Evolutionary conservation across 2,888 invertebrate species (phyloP).

Genomic region (Leucozona laternaria): DNA sequence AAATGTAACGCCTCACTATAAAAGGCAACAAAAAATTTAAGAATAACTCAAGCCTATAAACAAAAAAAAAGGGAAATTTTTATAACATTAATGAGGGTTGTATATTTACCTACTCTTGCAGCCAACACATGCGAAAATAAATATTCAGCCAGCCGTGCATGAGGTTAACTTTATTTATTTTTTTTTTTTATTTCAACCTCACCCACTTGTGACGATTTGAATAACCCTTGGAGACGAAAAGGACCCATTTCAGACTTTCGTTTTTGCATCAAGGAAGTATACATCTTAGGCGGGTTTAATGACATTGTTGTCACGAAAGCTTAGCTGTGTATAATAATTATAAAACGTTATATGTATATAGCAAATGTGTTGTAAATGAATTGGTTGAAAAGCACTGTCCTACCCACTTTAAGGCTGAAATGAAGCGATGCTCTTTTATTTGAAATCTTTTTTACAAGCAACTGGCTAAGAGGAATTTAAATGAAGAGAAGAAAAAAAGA

Average conservation of each 20-base stretch:
- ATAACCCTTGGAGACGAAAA: constrained; percentile 43
- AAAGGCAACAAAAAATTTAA: neutral
- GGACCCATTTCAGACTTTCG: constrained; percentile 48
- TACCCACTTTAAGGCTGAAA: constrained; percentile 43
- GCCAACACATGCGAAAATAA: constrained; percentile 5
- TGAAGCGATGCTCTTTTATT: constrained; percentile 58
- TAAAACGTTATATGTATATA: constrained; percentile 26
- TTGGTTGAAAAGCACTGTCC: constrained; percentile 33
- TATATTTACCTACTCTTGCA: constrained; percentile 9
- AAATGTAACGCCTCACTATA: constrained; percentile 9
- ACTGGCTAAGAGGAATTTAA: constrained; percentile 43
- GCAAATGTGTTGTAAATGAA: constrained; percentile 29
- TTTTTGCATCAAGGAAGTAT: constrained; percentile 29
- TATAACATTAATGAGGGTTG: constrained; percentile 19
- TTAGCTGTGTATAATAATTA: constrained; percentile 66
- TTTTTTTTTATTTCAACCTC: neutral
- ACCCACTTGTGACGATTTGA: constrained; percentile 54
- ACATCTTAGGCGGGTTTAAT: constrained; percentile 52
- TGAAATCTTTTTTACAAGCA: constrained; percentile 16
- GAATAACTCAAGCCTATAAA: constrained; percentile 11
- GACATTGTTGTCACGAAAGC: constrained; percentile 54
- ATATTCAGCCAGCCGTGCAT: constrained; percentile 20
- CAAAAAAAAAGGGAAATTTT: constrained; percentile 10
- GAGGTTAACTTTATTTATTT: neutral
- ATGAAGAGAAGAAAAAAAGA: constrained; percentile 35